phyloP scores from a whole-genome alignment of 1,140 invertebrate species.

The Drosophila mauritiana region DNA sequence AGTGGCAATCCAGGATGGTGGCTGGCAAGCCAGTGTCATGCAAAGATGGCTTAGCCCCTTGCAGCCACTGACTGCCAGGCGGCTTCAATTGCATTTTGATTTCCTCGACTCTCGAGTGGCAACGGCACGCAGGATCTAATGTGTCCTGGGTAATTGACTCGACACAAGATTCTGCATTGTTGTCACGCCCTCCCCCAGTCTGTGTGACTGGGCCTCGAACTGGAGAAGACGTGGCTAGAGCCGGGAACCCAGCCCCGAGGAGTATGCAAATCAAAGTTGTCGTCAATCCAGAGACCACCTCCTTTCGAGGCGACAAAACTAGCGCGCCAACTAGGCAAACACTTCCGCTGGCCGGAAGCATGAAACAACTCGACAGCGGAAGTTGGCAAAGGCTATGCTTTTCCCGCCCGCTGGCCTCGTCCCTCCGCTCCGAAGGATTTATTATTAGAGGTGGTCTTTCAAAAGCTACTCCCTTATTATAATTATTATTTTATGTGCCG shows the following conservation, averaged over 20 bases:
- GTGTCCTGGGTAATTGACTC: conserved; percentile 80
- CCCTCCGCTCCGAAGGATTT: conserved; percentile 21
- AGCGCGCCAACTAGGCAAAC: conserved; percentile 82
- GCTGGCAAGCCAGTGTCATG: conserved; percentile 34
- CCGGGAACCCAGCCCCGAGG: conserved; percentile 18
- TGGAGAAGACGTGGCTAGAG: background rate
- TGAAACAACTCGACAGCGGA: conserved; percentile 83
- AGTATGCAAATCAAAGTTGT: conserved; percentile 78
- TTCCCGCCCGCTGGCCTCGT: background rate
- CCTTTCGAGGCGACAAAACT: conserved; percentile 74
- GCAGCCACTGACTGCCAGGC: conserved; percentile 27
- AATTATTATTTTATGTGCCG: conserved; percentile 72
- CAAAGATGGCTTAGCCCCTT: conserved; percentile 8
- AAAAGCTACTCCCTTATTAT: conserved; percentile 58
- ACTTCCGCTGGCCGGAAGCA: conserved; percentile 81
- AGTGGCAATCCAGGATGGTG: conserved; percentile 28
- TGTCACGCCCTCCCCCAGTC: conserved; percentile 59
- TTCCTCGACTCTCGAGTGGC: conserved; percentile 47
- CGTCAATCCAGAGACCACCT: conserved; percentile 41
- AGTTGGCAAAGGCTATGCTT: conserved; percentile 60
- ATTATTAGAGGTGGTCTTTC: conserved; percentile 65
- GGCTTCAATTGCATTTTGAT: conserved; percentile 72
- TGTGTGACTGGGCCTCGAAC: background rate
- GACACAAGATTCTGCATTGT: conserved; percentile 74
- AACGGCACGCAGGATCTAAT: conserved; percentile 65